Percentiles rank a stretch among this genome's conserved stretches.
Evolutionary conservation across 2,888 invertebrate species (phyloP).

Genomic region (Nemurella pictetii): DNA sequence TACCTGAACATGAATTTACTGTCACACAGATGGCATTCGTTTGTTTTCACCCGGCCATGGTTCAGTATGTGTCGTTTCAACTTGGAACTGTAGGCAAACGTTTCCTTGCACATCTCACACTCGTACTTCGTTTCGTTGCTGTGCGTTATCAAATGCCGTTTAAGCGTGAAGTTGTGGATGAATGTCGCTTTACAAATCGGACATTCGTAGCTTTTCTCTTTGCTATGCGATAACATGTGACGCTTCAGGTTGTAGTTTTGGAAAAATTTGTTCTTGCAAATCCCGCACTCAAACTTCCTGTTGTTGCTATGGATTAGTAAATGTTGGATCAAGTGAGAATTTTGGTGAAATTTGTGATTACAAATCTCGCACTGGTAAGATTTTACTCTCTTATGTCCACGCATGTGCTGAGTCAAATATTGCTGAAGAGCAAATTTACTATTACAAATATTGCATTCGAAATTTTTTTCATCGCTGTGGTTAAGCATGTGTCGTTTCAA

Average conservation of each 20-base stretch:
- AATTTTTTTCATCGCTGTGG: background rate
- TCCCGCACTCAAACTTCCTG: background rate
- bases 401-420: background rate
- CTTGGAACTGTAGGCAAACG: background rate
- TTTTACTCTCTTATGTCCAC: background rate
- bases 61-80: background rate
- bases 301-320: background rate
- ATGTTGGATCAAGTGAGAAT: background rate
- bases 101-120: background rate
- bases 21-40: conserved; percentile 5
- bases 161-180: background rate
- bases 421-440: background rate
- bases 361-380: background rate
- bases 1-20: background rate
- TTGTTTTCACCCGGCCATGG: background rate
- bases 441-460: background rate
- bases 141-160: background rate
- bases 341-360: background rate
- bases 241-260: background rate
- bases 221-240: background rate
- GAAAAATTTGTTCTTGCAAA: background rate
- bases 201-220: background rate
- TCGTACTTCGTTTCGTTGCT: background rate
- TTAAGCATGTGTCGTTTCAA: background rate
- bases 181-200: background rate